These are phyloP conservation scores for Anguilla marmorata DNA, from an alignment of 2,797 vertebrate species.

Conservation along the genomic window DNA sequence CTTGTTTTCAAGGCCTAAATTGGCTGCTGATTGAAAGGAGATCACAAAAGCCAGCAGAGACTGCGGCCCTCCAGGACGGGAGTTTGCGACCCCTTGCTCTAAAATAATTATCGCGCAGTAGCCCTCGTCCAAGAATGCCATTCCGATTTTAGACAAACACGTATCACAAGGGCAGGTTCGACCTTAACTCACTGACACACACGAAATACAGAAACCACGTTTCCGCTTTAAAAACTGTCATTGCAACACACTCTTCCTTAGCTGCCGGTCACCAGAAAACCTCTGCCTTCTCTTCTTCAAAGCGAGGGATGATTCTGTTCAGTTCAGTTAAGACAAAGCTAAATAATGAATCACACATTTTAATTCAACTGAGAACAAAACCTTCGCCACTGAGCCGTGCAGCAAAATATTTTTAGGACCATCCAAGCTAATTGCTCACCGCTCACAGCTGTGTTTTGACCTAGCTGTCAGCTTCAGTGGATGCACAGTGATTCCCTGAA, in stretches of 20 bases:
- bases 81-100: conserved; percentile 32
- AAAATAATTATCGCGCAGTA: conserved; percentile 52
- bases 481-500: conserved; percentile 1
- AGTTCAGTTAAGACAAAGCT: not conserved
- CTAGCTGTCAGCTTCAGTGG: conserved; percentile 12
- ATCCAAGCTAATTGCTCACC: not conserved
- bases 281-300: not conserved
- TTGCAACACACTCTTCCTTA: not conserved
- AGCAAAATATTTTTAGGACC: not conserved
- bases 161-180: not conserved
- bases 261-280: not conserved
- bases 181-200: not conserved
- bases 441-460: not conserved
- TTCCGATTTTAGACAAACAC: not conserved
- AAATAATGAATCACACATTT: not conserved
- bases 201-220: not conserved
- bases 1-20: no score
- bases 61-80: not conserved
- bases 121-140: not conserved
- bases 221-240: not conserved
- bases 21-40: no score
- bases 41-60: no score
- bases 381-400: not conserved
- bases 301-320: not conserved
- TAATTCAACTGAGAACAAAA: not conserved